Base-by-base conservation (phyloP, 1,140 invertebrate species). In the Dinothrombium tinctorium region DNA sequence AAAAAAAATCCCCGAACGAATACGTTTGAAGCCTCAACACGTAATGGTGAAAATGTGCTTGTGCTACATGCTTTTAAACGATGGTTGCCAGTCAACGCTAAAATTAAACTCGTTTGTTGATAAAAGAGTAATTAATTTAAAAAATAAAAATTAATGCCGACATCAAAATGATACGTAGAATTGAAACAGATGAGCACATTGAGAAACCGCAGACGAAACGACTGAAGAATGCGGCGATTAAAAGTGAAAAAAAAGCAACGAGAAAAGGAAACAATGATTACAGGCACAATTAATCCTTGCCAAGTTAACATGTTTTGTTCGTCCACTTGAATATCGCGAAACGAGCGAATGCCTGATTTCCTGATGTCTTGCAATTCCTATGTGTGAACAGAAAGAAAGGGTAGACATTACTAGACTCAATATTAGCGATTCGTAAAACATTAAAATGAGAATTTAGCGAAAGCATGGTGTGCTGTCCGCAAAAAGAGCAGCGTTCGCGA, bases 231-330 rank as follows among this genome's bases (percentile, higher is more conserved):
- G n/a, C 8, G n/a, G 15, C 9, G 17, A 40, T 11, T 31, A 11
- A 43, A 5, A 12, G 11, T 29, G n/a, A 21, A 21, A 23, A 31
- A 43, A 24, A 29, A 14, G n/a, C 17, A 11, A 35, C 11, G n/a
- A 17, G 14, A 38, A 33, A 11, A 37, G n/a, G 17, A 28, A 28
- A n/a, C 8, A 28, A n/a, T 40, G 12, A 28, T 14, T 67, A 86
- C 82, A 25, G 87, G 87, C 46, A 90, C 73, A 59, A 94, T 83
- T 22, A 90, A 65, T 42, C 83, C 82, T 62, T 83, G 78, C 81
- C 87, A 92, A 49, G 76, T 77, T 44, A 94, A 66, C 49, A 94
- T 82, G 65, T 94, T 92, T 11, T 72, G 69, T 58, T 92, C 84
- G 61, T 92, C 84, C 33, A 86, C 81, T 61, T 80, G 73, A 49